Conservation (phyloP, 2,888 invertebrate species). For the Galerucella nymphaeae region DNA sequence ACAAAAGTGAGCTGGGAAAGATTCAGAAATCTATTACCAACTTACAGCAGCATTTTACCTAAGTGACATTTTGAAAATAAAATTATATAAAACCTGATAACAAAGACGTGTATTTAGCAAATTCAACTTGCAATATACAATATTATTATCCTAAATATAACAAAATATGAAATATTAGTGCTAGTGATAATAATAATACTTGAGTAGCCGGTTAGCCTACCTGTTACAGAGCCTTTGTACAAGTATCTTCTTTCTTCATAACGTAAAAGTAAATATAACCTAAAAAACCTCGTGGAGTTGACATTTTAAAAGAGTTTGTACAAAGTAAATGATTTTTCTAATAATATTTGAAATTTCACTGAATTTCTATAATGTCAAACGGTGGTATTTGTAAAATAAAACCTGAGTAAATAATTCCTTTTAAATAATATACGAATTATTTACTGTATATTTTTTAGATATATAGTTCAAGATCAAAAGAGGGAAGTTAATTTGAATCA, state of each 20-base stretch:
- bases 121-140: no score
- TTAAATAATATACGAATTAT: not conserved
- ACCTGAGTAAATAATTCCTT: constrained; percentile 12
- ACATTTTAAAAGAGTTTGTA: no score
- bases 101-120: no score
- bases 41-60: not conserved
- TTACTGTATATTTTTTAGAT: constrained; percentile 58
- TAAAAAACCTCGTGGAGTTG: not conserved
- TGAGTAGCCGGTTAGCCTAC: not conserved
- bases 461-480: constrained; percentile 64
- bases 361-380: constrained; percentile 9
- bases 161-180: not conserved
- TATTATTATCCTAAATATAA: no score
- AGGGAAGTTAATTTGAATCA: constrained; percentile 62
- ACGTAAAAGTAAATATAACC: not conserved
- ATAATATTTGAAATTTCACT: not conserved
- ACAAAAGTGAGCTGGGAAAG: not conserved
- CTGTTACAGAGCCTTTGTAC: not conserved
- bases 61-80: not conserved
- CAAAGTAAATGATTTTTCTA: no score
- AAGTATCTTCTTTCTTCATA: not conserved
- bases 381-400: constrained; percentile 29
- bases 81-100: not conserved
- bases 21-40: not conserved
- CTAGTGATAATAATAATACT: not conserved